phyloP scores from a whole-genome alignment of 2,888 invertebrate genomes.

The Perithous albicinctus region DNA sequence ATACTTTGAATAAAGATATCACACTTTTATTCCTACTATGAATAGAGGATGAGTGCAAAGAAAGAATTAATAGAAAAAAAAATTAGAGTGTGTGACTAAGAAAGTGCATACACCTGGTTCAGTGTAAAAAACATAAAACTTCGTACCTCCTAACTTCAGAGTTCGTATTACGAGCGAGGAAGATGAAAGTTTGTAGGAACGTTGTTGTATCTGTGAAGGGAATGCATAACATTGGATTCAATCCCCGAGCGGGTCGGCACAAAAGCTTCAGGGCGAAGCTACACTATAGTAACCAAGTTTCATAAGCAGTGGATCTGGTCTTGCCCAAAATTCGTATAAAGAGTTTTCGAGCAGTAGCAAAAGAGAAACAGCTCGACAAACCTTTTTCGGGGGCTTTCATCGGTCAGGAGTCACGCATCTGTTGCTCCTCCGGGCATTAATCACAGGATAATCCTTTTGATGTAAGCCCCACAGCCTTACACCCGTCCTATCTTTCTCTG shows the following conservation, averaged over 20 bases:
- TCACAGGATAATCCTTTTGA: slow-evolving; percentile 81
- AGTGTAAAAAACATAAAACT: slow-evolving; percentile 20
- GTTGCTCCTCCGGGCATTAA: slow-evolving; percentile 79
- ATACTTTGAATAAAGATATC: too few species aligned
- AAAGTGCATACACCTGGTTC: slow-evolving; percentile 47
- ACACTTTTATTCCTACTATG: too few species aligned
- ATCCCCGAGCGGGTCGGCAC: slow-evolving; percentile 49
- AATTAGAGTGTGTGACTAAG: too few species aligned
- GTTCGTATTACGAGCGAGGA: slow-evolving; percentile 53
- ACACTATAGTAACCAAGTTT: slow-evolving; percentile 19
- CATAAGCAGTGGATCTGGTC: slow-evolving; percentile 45
- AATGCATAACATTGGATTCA: slow-evolving; percentile 22
- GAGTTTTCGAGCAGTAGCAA: slow-evolving; percentile 40
- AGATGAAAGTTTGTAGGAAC: slow-evolving; percentile 9
- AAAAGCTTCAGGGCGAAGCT: slow-evolving; percentile 32
- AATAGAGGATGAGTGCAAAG: too few species aligned
- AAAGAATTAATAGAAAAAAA: too few species aligned
- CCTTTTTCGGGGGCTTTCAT: slow-evolving; percentile 72
- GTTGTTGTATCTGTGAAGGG: slow-evolving; percentile 31
- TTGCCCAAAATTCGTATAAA: slow-evolving; percentile 34
- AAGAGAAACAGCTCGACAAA: slow-evolving; percentile 50
- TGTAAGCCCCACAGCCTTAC: slow-evolving; percentile 64
- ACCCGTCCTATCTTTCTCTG: slow-evolving; percentile 37
- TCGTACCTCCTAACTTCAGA: too few species aligned
- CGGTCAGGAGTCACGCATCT: slow-evolving; percentile 77